Evolutionary conservation across 2,797 vertebrate species (phyloP).

Genomic region (Paramormyrops hopkinsi): DNA sequence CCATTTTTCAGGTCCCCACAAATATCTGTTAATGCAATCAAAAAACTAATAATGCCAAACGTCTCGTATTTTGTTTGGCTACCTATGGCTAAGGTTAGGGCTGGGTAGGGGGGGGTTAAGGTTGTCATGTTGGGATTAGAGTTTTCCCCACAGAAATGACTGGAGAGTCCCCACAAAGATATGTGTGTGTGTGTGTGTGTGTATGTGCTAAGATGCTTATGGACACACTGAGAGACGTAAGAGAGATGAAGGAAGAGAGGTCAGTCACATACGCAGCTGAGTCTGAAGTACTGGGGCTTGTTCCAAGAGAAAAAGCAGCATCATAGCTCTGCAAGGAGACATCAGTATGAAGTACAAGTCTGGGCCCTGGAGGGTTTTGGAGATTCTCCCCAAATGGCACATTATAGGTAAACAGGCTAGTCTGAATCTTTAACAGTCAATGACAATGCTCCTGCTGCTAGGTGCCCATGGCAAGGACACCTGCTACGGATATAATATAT

Average conservation of each 20-base stretch:
- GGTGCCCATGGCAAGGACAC: not conserved
- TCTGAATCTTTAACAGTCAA: slow-evolving; percentile 47
- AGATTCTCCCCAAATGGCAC: not conserved
- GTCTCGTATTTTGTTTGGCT: not conserved
- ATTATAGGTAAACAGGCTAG: slow-evolving; percentile 26
- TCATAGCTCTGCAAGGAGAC: slow-evolving; percentile 6
- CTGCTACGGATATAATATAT: not conserved
- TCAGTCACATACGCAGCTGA: slow-evolving; percentile 6
- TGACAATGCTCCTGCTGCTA: slow-evolving; percentile 18
- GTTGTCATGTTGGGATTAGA: not conserved
- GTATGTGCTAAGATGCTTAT: slow-evolving; percentile 21
- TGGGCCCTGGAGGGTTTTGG: not conserved
- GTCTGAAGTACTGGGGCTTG: slow-evolving; percentile 23
- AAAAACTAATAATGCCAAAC: not conserved
- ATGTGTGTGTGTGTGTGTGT: slow-evolving; percentile 28
- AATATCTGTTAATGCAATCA: not conserved
- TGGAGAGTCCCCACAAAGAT: not conserved
- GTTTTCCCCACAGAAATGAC: not conserved
- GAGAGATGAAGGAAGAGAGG: not conserved
- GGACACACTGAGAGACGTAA: slow-evolving; percentile 16
- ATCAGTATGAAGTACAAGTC: not conserved
- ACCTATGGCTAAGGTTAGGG: not conserved
- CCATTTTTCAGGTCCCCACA: not conserved
- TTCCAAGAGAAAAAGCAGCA: slow-evolving; percentile 8
- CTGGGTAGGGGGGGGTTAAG: not conserved